These are phyloP conservation scores for Solenodon paradoxus DNA, from an alignment of 2,113 vertebrate species.

Conservation along the genomic window DNA sequence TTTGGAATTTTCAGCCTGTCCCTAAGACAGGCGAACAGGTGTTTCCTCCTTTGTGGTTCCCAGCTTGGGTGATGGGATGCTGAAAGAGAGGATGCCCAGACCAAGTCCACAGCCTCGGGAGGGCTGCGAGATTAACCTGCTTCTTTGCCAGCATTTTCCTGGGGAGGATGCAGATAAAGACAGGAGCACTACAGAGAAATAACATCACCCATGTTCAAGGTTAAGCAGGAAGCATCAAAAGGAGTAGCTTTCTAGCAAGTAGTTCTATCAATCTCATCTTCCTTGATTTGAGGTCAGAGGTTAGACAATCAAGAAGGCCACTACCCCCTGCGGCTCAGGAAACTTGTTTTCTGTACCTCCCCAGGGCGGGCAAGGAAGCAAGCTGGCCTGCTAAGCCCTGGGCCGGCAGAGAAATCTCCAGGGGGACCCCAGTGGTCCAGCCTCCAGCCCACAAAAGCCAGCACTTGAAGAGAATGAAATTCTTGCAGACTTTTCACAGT, in stretches of 20 bases:
- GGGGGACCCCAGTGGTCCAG: background rate
- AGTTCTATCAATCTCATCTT: background rate
- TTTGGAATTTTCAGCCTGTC: background rate
- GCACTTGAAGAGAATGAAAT: background rate
- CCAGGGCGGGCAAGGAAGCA: background rate
- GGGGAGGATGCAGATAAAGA: background rate
- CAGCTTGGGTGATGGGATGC: background rate
- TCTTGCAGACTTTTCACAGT: background rate
- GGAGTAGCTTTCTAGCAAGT: background rate
- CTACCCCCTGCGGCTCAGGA: background rate
- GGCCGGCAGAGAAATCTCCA: background rate
- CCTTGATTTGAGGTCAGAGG: background rate
- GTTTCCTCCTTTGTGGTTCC: slow-evolving; percentile 51
- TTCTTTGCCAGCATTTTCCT: background rate
- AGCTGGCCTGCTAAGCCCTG: background rate
- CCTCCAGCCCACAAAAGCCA: background rate
- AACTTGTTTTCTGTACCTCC: background rate
- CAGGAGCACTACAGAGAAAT: background rate
- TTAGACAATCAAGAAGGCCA: background rate
- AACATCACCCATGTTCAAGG: background rate
- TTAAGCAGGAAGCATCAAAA: background rate
- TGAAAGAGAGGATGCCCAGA: background rate
- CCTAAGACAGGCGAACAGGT: slow-evolving; percentile 52
- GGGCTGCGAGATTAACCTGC: background rate
- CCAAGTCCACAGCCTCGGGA: background rate